Evolutionary conservation across 2,888 invertebrate species (phyloP).

Genomic region (Cephonodes hylas): DNA sequence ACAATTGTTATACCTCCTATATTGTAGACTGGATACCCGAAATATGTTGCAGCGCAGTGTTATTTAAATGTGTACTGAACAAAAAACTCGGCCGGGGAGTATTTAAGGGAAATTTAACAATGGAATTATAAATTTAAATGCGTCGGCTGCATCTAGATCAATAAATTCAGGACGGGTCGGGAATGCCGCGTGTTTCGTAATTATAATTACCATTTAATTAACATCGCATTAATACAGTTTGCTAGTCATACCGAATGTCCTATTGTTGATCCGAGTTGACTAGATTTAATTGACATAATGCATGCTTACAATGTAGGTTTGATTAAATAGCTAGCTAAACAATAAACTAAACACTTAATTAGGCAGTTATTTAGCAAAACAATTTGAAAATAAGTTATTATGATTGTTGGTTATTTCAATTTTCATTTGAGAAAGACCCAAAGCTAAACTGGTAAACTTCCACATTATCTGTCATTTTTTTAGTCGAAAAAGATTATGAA

Average conservation of each 20-base stretch:
- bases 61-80: not conserved
- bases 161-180: slow-evolving; percentile 7
- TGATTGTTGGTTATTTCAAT: no score
- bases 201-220: slow-evolving; percentile 6
- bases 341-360: no score
- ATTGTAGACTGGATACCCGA: no score
- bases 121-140: slow-evolving; percentile 13
- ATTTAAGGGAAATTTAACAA: slow-evolving; percentile 12
- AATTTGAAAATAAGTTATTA: no score
- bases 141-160: slow-evolving; percentile 7
- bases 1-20: not conserved
- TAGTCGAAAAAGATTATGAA: no score
- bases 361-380: no score
- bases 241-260: not conserved
- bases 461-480: no score
- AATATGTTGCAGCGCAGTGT: not conserved
- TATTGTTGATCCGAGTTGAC: not conserved
- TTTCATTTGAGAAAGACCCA: no score
- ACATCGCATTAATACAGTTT: not conserved
- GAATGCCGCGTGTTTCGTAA: slow-evolving; percentile 4
- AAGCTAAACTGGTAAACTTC: no score
- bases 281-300: not conserved
- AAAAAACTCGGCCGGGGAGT: not conserved
- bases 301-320: no score
- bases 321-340: no score